A percentile compares a stretch with the other conserved stretches of the same genome.
phyloP scores from a whole-genome alignment of 2,113 vertebrate species.

The Taxidea taxus region DNA sequence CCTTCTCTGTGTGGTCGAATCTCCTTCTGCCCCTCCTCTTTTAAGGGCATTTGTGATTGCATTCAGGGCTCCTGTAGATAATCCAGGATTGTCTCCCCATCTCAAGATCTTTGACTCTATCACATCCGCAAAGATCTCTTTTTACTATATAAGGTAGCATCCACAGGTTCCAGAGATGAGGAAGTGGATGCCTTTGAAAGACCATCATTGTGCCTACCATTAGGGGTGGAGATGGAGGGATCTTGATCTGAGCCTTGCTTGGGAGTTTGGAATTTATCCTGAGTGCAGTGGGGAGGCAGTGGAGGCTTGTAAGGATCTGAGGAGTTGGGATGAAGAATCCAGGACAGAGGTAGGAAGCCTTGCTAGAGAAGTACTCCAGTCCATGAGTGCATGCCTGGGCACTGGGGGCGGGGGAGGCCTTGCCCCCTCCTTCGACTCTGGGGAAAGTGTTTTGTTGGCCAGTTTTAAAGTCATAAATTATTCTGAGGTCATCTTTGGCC shows the following conservation, averaged over 20 bases:
- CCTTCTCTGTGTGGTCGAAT: background rate
- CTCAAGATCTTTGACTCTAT: background rate
- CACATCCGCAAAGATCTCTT: background rate
- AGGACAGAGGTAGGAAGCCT: background rate
- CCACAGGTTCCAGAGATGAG: background rate
- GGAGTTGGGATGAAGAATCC: background rate
- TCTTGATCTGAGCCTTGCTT: background rate
- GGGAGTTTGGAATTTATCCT: background rate
- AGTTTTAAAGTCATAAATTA: background rate
- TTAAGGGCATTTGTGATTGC: background rate
- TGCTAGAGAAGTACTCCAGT: background rate
- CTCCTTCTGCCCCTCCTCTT: background rate
- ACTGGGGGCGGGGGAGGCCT: fast-evolving
- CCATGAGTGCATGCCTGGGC: no score
- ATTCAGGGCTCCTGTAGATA: background rate
- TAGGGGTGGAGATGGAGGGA: background rate
- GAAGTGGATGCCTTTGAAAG: background rate
- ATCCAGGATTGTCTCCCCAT: background rate
- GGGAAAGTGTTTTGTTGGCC: background rate
- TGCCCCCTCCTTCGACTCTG: fast-evolving
- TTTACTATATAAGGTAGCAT: background rate
- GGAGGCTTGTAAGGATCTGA: background rate
- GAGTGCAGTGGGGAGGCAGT: background rate
- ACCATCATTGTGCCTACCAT: background rate
- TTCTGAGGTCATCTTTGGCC: background rate